These are phyloP conservation scores for Chamaetylas fuelleborni DNA, from an alignment of 2,113 vertebrate genomes.

Conservation along the genomic window DNA sequence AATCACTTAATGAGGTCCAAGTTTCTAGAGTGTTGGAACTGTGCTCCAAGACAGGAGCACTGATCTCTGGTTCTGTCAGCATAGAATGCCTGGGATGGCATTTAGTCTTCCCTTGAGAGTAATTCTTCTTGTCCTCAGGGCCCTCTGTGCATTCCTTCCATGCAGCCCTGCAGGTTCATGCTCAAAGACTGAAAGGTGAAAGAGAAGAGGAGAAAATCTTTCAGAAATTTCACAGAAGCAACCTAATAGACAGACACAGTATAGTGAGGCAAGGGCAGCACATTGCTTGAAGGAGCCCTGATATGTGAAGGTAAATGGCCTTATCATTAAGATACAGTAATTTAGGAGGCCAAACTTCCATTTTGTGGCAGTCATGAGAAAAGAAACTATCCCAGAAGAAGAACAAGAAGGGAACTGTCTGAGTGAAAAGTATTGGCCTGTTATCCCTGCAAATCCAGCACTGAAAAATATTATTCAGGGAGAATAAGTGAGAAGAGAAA, in stretches of 20 bases:
- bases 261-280: not conserved
- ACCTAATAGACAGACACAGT: constrained; percentile 38
- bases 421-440: not conserved
- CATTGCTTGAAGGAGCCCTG: not conserved
- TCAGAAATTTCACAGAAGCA: constrained; percentile 39
- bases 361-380: not conserved
- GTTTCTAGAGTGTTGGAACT: not conserved
- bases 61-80: not conserved
- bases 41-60: not conserved
- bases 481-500: not conserved
- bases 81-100: not conserved
- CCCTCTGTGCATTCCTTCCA: not conserved
- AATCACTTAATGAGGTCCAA: not conserved
- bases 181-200: constrained; percentile 54
- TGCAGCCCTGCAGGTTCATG: not conserved
- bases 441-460: not conserved
- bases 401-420: not conserved
- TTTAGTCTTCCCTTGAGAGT: not conserved
- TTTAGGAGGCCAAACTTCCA: constrained; percentile 32
- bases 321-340: not conserved
- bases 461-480: not conserved
- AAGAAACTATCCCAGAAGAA: constrained; percentile 7
- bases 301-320: not conserved
- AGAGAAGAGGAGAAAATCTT: constrained; percentile 32
- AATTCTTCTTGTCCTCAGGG: not conserved